Evolutionary conservation across 2,888 invertebrate genomes (phyloP), one percentile per base, ranked within the genome.

Genomic region (Pristionchus maxplancki): DNA sequence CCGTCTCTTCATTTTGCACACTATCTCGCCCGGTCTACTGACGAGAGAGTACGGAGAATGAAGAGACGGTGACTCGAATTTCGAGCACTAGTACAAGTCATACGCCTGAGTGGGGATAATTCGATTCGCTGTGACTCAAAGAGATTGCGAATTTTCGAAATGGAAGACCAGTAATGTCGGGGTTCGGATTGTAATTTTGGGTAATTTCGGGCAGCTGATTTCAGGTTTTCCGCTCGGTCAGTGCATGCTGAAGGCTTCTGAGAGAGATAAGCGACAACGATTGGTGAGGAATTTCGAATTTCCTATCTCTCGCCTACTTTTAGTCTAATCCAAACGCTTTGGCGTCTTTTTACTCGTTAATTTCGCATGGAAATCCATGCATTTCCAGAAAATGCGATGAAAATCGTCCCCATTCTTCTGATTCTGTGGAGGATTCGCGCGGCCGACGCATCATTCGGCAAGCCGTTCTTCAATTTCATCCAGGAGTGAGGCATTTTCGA

Each of bases 381-480:
- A 67, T 28, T 78, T 48, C 15, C 71, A 78, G 78, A 44, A 78
- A 48, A 78, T 78, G 78, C 44, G 44, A 78, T 78, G 78, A 78
- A 48, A 78, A 13, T 78, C 28, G 44, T 28, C 28, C 48, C 48
- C 24, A 6, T 40, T 4, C 78, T 78, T 78, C 44, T 78, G 44
- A 20, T 78, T 44, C 28, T 78, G n/a, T 48, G n/a, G 13, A 5
- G 17, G n/a, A 48, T 78, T 78, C 44, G 3, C 24, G 40, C 24
- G 13, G 11, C 48, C 28, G 40, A n/a, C 0, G n/a, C 34, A n/a
- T 78, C 78, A 2, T 78, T 78, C 28, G 78, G 78, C 40, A 48
- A 44, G 37, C 78, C 78, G 24, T 78, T 78, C 48, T 78, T 20
- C 78, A 44, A 24, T 3, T 78, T 48, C 13, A n/a, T 78, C 13